These are phyloP conservation scores for Gambusia affinis DNA, from an alignment of 2,113 vertebrate genomes.

Conservation along the genomic window DNA sequence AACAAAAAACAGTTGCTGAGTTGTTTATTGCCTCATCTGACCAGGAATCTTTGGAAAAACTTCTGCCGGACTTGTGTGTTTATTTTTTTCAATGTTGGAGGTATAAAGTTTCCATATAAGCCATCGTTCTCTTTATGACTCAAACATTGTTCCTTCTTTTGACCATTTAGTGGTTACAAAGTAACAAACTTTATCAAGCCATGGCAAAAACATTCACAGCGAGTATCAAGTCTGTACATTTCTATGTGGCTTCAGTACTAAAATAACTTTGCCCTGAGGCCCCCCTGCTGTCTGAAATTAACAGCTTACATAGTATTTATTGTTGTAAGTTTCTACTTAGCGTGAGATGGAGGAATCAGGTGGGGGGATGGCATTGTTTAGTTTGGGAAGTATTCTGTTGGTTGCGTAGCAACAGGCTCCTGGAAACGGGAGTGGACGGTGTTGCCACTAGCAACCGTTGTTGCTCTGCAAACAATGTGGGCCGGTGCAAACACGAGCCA, in stretches of 20 bases:
- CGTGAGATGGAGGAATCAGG: constrained; percentile 86
- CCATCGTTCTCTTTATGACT: constrained; percentile 56
- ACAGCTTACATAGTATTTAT: constrained; percentile 90
- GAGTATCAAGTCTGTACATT: constrained; percentile 47
- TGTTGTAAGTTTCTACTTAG: constrained; percentile 88
- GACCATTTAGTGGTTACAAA: constrained; percentile 44
- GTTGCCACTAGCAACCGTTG: constrained; percentile 93
- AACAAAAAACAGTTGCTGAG: constrained; percentile 4
- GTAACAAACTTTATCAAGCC: constrained; percentile 50
- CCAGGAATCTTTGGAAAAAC: constrained; percentile 57
- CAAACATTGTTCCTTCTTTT: constrained; percentile 59
- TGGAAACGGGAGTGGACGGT: constrained; percentile 90
- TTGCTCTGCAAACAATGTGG: constrained; percentile 94
- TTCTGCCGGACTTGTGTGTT: constrained; percentile 41
- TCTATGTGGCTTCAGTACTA: constrained; percentile 71
- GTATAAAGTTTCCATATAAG: constrained; percentile 49
- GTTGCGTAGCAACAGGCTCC: constrained; percentile 91
- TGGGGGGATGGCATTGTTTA: constrained; percentile 93
- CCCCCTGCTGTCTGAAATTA: constrained; percentile 82
- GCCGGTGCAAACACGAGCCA: constrained; percentile 86
- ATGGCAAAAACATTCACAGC: constrained; percentile 43
- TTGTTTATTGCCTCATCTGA: constrained; percentile 29
- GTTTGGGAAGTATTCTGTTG: constrained; percentile 94
- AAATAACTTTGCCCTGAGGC: constrained; percentile 72
- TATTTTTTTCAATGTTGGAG: constrained; percentile 57